phyloP scores from a whole-genome alignment of 2,797 vertebrate species.

The Poecilia wingei region DNA sequence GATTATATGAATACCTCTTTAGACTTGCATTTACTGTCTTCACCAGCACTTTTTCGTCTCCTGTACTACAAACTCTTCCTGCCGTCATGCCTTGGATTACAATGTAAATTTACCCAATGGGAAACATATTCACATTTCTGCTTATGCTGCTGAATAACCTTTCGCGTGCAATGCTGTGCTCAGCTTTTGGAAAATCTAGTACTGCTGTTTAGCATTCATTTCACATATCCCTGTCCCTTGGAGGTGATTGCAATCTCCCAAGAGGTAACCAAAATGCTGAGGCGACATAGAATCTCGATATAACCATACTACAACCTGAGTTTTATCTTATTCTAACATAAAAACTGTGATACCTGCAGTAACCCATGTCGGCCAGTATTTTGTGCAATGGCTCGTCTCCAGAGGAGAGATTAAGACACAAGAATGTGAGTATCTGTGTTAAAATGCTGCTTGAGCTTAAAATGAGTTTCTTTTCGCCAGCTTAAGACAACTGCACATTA shows the following conservation, averaged over 20 bases:
- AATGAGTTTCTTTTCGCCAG: constrained; percentile 2
- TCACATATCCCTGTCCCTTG: constrained; percentile 1
- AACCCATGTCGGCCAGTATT: constrained; percentile 4
- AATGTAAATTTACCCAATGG: not conserved
- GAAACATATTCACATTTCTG: constrained; percentile 24
- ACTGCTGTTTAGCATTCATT: constrained; percentile 13
- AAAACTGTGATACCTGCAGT: not conserved
- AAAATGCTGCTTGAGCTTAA: constrained; percentile 17
- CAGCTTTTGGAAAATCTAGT: constrained; percentile 2
- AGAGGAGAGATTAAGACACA: not conserved
- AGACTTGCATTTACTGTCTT: not conserved
- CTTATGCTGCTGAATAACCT: constrained; percentile 10
- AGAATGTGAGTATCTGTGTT: not conserved
- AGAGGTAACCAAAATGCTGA: constrained; percentile 1
- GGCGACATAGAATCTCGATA: not conserved
- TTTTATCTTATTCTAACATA: not conserved
- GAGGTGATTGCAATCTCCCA: constrained; percentile 9
- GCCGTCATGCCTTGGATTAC: not conserved
- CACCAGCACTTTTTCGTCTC: not conserved
- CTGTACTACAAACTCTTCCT: not conserved
- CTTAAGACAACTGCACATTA: not conserved
- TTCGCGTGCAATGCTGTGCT: not conserved
- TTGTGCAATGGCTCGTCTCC: not conserved
- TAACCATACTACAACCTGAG: not conserved
- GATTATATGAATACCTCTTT: not conserved